Evolutionary conservation across 1,140 invertebrate species (phyloP), one percentile per base, ranked within the genome.

Genomic region (Brachionus paranguensis): DNA sequence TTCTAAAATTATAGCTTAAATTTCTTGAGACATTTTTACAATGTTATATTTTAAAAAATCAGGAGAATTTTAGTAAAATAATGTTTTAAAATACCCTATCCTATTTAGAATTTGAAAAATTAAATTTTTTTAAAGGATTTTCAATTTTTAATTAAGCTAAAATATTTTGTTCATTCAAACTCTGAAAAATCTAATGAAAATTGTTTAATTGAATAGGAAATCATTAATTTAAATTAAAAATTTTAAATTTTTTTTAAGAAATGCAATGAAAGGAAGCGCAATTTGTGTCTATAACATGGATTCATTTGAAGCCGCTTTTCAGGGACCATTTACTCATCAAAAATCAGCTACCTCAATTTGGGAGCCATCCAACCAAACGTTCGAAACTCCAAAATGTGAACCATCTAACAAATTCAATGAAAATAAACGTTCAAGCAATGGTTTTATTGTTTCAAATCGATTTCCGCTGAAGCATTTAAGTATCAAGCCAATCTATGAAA

Each of bases 401-500:
- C 72, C 72, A 29, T 37, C 72, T 1, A 72, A 24, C 37, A 72
- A 72, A 27, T 41, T 20, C 10, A 43, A n/a, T 50, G 72, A 76
- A 7, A 50, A 27, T 12, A 76, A 76, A 29, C 43, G 41, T 14
- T 76, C 45, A 27, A 76, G 33, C 8, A 27, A 37, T 3, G 43
- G 33, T 43, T 50, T 27, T 47, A 27, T 50, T 20, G 72, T 27
- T n/a, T 76, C 45, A 27, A 29, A 76, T 50, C 43, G 50, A 76
- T 76, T 50, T 76, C 72, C 43, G 4, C 43, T 76, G 0, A 76
- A 76, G 50, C 72, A 76, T 50, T 76, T 76, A n/a, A 76, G 72
- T 47, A 50, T 76, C 11, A 45, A 76, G 14, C 43, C 72, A 29
- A 29, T 76, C 1, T 76, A 24, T 50, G 45, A 76, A 10, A 76